A percentile compares a stretch with the other conserved stretches of the same genome.
These are phyloP conservation scores for Meloidogyne floridensis DNA, from an alignment of 1,140 invertebrate genomes.

Conservation along the genomic window DNA sequence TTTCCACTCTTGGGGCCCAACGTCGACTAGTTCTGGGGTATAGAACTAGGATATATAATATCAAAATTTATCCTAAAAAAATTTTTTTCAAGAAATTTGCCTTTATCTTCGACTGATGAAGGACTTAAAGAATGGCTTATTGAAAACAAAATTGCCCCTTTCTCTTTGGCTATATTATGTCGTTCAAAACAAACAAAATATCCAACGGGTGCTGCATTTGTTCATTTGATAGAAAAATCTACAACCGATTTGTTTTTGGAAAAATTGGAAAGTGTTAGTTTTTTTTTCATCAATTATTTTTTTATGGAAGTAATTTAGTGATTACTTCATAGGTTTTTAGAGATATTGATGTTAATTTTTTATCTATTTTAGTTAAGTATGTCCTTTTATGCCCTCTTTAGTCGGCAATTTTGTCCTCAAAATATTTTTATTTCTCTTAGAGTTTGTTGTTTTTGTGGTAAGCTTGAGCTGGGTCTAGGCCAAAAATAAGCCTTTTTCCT, in stretches of 20 bases:
- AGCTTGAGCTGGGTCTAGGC: too few species aligned
- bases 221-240: slow-evolving; percentile 52
- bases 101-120: slow-evolving; percentile 45
- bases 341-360: too few species aligned
- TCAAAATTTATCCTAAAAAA: slow-evolving; percentile 3
- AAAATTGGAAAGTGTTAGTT: slow-evolving; percentile 30
- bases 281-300: background rate
- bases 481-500: too few species aligned
- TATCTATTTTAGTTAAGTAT: too few species aligned
- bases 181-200: slow-evolving; percentile 54
- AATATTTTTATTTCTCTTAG: too few species aligned
- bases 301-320: background rate
- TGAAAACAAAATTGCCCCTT: slow-evolving; percentile 49
- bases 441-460: too few species aligned
- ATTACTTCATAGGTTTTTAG: too few species aligned
- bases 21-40: too few species aligned
- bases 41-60: too few species aligned
- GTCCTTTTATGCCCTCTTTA: too few species aligned
- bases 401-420: too few species aligned
- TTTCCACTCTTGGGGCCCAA: too few species aligned
- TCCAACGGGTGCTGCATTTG: slow-evolving; percentile 54
- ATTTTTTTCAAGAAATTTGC: slow-evolving; percentile 45
- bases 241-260: slow-evolving; percentile 51
- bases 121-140: slow-evolving; percentile 43
- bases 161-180: slow-evolving; percentile 54